These are phyloP conservation scores for Ormyrus rosae DNA, from an alignment of 2,888 invertebrate species.

Conservation along the genomic window DNA sequence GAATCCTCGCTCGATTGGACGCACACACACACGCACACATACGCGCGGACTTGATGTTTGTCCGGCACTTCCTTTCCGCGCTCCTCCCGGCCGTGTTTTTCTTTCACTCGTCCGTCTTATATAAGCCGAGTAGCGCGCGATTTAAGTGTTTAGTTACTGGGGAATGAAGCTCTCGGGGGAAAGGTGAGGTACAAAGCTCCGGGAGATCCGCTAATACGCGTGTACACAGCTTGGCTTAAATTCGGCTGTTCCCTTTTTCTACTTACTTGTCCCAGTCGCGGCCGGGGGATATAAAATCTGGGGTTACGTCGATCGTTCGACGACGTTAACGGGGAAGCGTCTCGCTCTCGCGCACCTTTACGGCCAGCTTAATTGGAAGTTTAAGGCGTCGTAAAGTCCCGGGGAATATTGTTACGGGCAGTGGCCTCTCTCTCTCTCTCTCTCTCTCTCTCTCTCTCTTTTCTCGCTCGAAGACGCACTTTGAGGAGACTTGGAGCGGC, in stretches of 20 bases:
- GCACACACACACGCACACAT: constrained; percentile 4
- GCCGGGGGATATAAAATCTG: constrained; percentile 51
- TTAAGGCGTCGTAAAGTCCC: constrained; percentile 64
- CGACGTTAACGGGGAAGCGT: constrained; percentile 59
- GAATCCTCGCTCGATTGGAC: constrained; percentile 50
- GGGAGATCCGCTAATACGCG: neutral
- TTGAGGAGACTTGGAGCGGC: neutral
- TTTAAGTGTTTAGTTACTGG: constrained; percentile 31
- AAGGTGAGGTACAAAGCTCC: neutral
- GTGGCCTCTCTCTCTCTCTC: constrained; percentile 26
- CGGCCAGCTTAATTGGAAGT: constrained; percentile 67
- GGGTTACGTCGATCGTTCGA: constrained; percentile 63
- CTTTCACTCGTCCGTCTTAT: constrained; percentile 12
- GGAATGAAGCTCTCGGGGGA: constrained; percentile 22
- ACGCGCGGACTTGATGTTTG: constrained; percentile 1
- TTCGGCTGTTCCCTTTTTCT: neutral
- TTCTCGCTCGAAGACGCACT: neutral
- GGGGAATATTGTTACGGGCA: constrained; percentile 48
- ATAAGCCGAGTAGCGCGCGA: constrained; percentile 40
- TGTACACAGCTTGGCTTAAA: neutral
- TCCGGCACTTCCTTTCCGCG: neutral
- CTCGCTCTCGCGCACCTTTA: constrained; percentile 59
- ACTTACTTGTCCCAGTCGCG: constrained; percentile 1
- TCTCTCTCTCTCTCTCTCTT: neutral
- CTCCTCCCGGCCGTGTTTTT: too few relatives aligned